These are phyloP conservation scores for Rhysida immarginata DNA, from an alignment of 1,140 invertebrate species.

Conservation along the genomic window DNA sequence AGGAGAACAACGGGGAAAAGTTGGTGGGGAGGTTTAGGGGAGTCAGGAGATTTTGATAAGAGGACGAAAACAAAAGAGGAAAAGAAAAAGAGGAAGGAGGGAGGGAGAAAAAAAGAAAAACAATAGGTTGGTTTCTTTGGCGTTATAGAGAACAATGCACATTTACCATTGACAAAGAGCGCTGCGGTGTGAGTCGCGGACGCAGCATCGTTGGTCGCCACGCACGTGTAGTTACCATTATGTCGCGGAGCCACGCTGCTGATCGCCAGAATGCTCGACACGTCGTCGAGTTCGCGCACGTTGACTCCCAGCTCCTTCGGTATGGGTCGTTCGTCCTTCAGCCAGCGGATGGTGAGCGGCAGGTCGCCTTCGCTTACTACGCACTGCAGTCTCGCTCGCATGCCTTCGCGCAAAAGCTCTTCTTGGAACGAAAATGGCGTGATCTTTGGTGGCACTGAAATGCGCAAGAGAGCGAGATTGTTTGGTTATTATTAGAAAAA, in stretches of 20 bases:
- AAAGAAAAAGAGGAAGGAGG: too few relatives aligned
- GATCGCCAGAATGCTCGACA: constrained; percentile 60
- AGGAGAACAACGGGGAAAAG: too few relatives aligned
- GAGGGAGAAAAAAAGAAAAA: too few relatives aligned
- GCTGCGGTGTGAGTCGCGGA: constrained; percentile 53
- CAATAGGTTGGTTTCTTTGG: too few relatives aligned
- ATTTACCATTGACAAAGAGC: constrained; percentile 58
- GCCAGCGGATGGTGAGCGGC: not conserved
- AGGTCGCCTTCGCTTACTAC: not conserved
- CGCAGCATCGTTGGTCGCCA: constrained; percentile 52
- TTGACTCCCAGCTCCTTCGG: constrained; percentile 19
- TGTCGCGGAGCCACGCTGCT: constrained; percentile 56
- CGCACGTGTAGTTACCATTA: constrained; percentile 59
- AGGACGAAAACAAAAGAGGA: too few relatives aligned
- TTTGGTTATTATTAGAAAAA: too few relatives aligned
- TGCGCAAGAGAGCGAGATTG: too few relatives aligned
- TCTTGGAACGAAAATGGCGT: not conserved
- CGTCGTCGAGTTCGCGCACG: constrained; percentile 52
- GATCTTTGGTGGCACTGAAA: not conserved
- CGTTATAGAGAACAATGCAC: too few relatives aligned
- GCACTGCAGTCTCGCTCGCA: not conserved
- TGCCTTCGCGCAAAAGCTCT: not conserved
- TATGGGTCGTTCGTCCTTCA: not conserved
- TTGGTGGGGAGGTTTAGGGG: too few relatives aligned
- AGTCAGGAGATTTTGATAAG: too few relatives aligned